These are phyloP conservation scores for Caretta caretta DNA, from an alignment of 2,113 vertebrate genomes.

Conservation along the genomic window DNA sequence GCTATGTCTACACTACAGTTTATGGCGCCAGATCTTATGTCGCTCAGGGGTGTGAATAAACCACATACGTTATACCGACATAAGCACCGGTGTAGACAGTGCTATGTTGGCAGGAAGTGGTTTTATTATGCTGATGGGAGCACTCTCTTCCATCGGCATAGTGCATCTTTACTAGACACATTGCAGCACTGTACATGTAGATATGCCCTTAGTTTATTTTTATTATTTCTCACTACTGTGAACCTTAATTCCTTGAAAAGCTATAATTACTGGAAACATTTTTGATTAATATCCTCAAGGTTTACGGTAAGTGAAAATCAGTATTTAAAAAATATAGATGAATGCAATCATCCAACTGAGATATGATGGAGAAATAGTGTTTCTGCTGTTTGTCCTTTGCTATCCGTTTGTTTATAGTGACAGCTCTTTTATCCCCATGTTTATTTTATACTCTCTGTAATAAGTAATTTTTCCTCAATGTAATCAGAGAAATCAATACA, in stretches of 20 bases:
- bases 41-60: no score
- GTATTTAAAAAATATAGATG: slow-evolving; percentile 60
- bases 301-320: slow-evolving; percentile 63
- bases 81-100: no score
- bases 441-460: slow-evolving; percentile 2
- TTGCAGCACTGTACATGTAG: no score
- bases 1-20: no score
- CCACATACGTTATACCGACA: no score
- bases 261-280: slow-evolving; percentile 68
- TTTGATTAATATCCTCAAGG: slow-evolving; percentile 47
- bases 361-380: neutral
- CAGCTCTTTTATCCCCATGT: slow-evolving; percentile 56
- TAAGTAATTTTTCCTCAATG: slow-evolving; percentile 31
- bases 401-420: slow-evolving; percentile 54
- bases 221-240: slow-evolving; percentile 27
- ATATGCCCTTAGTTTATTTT: slow-evolving; percentile 32
- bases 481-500: slow-evolving; percentile 50
- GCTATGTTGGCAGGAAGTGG: no score
- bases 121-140: no score
- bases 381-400: slow-evolving; percentile 53
- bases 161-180: no score
- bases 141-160: no score
- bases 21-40: no score
- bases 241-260: slow-evolving; percentile 62
- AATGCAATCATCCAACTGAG: slow-evolving; percentile 44